phyloP scores from a whole-genome alignment of 1,140 invertebrate genomes.

The Drosophila lacertosa region DNA sequence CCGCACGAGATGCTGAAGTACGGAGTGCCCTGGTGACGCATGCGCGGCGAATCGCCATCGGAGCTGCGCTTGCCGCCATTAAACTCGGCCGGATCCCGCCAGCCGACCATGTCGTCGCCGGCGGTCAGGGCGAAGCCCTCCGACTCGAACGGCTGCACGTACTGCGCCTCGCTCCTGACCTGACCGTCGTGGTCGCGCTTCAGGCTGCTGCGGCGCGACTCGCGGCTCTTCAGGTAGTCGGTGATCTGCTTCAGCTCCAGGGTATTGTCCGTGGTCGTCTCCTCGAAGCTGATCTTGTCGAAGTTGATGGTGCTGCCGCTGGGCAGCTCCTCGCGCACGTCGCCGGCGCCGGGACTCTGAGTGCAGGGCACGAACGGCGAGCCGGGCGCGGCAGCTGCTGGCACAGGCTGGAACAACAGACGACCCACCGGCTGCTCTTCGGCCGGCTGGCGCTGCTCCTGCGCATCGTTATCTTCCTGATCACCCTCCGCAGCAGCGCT shows the following conservation, averaged over 20 bases:
- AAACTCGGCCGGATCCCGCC: slow-evolving; percentile 78
- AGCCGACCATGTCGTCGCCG: slow-evolving; percentile 73
- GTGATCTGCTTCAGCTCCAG: slow-evolving; percentile 74
- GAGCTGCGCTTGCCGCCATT: slow-evolving; percentile 52
- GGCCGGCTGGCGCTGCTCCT: neutral
- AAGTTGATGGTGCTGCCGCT: slow-evolving; percentile 69
- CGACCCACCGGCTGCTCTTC: slow-evolving; percentile 23
- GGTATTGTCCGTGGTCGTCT: slow-evolving; percentile 45
- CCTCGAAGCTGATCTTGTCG: slow-evolving; percentile 81
- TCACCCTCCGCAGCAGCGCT: slow-evolving; percentile 20
- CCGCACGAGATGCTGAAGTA: slow-evolving; percentile 78
- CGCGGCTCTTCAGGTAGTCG: slow-evolving; percentile 72
- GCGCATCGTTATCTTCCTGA: neutral
- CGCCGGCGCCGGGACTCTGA: slow-evolving; percentile 39
- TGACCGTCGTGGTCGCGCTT: slow-evolving; percentile 61
- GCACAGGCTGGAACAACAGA: slow-evolving; percentile 34
- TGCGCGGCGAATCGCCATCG: slow-evolving; percentile 26
- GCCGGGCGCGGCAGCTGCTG: neutral
- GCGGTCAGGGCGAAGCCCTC: slow-evolving; percentile 58
- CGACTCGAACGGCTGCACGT: slow-evolving; percentile 76
- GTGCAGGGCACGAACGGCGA: slow-evolving; percentile 46
- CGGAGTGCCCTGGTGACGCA: slow-evolving; percentile 62
- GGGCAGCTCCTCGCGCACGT: neutral
- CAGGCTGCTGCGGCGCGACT: slow-evolving; percentile 65
- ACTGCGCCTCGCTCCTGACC: slow-evolving; percentile 56